A percentile compares a stretch with the other conserved stretches of the same genome.
These are phyloP conservation scores for Bombus cullumanus DNA, from an alignment of 1,140 invertebrate genomes.

Conservation along the genomic window DNA sequence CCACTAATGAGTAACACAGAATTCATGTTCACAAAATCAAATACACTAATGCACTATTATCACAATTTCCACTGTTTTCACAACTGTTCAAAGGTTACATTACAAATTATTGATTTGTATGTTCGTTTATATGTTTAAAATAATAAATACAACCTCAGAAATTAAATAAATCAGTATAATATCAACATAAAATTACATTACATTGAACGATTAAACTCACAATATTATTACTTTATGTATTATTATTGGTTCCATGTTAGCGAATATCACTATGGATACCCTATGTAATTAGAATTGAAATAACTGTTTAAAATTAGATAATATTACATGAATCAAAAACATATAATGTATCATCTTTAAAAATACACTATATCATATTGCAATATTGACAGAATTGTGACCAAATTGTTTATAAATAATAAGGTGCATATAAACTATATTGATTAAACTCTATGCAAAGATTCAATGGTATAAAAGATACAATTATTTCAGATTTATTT, in stretches of 20 bases:
- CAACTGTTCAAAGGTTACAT: constrained; percentile 42
- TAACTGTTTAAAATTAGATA: background rate
- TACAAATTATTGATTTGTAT: constrained; percentile 7
- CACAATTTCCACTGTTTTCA: constrained; percentile 9
- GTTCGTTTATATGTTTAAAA: constrained; percentile 4
- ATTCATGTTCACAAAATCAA: constrained; percentile 22
- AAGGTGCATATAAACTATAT: background rate
- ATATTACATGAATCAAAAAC: background rate
- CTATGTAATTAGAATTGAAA: background rate
- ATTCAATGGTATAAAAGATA: background rate
- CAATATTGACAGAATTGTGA: background rate
- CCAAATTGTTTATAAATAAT: background rate
- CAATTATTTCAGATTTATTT: background rate
- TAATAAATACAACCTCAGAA: constrained; percentile 42
- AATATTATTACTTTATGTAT: background rate
- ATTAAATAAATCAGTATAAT: constrained; percentile 18
- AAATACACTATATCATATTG: background rate
- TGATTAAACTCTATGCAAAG: background rate
- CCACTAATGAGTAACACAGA: background rate
- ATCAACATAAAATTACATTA: background rate
- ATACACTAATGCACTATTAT: background rate
- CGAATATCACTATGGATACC: background rate
- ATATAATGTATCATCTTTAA: background rate
- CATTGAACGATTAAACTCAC: background rate
- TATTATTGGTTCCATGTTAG: background rate